Evolutionary conservation across 2,113 vertebrate species (phyloP).

Genomic region (Aplodontia rufa): DNA sequence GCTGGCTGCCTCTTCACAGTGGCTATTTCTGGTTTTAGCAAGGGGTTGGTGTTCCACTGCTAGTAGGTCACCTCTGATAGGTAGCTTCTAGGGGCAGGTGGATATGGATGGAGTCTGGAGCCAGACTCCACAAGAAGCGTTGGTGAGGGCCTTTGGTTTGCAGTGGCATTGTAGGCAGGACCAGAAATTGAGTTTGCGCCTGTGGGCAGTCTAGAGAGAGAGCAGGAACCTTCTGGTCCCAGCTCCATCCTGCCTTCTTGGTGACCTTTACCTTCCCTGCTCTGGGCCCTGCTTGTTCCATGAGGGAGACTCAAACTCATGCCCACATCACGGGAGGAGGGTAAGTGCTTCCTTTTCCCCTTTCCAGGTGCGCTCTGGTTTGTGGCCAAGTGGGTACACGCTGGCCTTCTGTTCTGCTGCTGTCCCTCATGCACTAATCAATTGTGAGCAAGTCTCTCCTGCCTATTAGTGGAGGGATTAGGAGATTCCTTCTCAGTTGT

Average conservation of each 20-base stretch:
- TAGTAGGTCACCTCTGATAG: neutral
- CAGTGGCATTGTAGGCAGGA: neutral
- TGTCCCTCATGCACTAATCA: neutral
- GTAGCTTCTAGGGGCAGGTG: neutral
- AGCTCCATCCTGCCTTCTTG: neutral
- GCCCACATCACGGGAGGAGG: accelerated
- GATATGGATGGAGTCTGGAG: too few species aligned
- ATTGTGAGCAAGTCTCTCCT: neutral
- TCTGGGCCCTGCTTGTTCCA: neutral
- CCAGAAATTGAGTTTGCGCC: neutral
- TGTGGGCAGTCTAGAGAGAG: neutral
- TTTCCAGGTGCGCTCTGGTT: neutral
- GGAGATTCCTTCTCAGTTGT: neutral
- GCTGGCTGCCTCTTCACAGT: neutral
- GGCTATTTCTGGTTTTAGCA: neutral
- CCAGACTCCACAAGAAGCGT: neutral
- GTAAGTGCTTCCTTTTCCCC: neutral
- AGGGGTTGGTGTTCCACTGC: neutral
- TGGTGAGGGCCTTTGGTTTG: neutral
- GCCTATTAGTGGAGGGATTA: neutral
- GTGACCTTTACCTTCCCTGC: neutral
- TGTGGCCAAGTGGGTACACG: neutral
- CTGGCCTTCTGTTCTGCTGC: neutral
- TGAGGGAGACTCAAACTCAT: neutral
- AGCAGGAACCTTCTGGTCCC: neutral